Evolutionary conservation across 37 sponge, comb jelly and placozoan species (phyloP), one percentile per base, ranked within the genome.

Genomic region (Axinella damicornis): DNA sequence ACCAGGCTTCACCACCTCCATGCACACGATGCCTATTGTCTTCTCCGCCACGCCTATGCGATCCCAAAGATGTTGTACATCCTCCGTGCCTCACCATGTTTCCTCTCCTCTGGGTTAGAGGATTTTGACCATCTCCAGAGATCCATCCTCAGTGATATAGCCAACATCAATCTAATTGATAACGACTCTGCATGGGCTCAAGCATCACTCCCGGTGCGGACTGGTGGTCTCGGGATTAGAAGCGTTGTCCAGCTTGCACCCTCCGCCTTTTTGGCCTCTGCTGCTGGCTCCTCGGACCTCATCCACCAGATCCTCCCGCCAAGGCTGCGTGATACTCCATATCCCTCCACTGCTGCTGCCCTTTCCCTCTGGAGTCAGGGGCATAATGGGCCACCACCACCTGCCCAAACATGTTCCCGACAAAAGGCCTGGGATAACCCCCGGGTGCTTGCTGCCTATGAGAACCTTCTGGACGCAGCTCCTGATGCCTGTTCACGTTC

Each of bases 401-500:
- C 63, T 15, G 76, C 37, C 2, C 13, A 41, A 5, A 33, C 22
- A 2, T 11, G 57, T 15, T 22, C 27, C 35, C 46, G 53, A 13
- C 86, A 85, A 37, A 76, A 77, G 62, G 17, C 46, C 24, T 85
- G 86, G 86, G 86, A 85, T 53, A 18, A 37, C 24, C 78, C 57
- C 0, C 5, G 4, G 57, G 39, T 77, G 22, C 28, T 66, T 24
- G 27, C 24, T 13, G 15, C n/a, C 28, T 85, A 54, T 57, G 58
- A 25, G 5, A 14, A 31, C 19, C 69, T 75, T 17, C 61, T 63
- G 16, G 27, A 54, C 5, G n/a, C 25, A 63, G 57, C 76, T 0
- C 24, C 31, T 36, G 76, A 84, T 27, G 32, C 76, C 22, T 11
- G 14, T 22, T 13, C 76, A 5, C 32, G 54, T 2, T 66, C 76